These are phyloP conservation scores for Xyrauchen texanus DNA, from an alignment of 2,113 vertebrate species.

Conservation along the genomic window DNA sequence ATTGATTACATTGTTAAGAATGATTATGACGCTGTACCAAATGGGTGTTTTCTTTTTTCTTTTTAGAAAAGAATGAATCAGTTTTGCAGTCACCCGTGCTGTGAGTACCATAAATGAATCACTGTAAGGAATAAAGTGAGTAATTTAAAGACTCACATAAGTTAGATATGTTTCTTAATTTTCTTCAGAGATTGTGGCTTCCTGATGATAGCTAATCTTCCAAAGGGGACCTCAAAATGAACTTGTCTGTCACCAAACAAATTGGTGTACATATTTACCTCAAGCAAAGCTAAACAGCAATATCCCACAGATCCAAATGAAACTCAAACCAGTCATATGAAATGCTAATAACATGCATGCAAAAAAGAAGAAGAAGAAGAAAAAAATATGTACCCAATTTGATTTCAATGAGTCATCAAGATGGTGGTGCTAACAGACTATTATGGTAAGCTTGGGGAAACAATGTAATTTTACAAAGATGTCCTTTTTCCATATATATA, in stretches of 20 bases:
- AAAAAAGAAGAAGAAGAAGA: too few relatives aligned
- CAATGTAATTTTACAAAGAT: slow-evolving; percentile 11
- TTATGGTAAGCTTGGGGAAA: background rate
- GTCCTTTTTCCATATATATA: background rate
- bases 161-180: slow-evolving; percentile 10
- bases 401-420: slow-evolving; percentile 21
- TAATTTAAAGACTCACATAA: slow-evolving; percentile 3
- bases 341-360: slow-evolving; percentile 16
- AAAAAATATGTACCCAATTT: background rate
- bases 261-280: too few relatives aligned
- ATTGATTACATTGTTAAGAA: slow-evolving; percentile 33
- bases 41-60: slow-evolving; percentile 25
- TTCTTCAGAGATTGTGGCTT: slow-evolving; percentile 1
- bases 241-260: too few relatives aligned
- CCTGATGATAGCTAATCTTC: too few relatives aligned
- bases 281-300: background rate
- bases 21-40: slow-evolving; percentile 16
- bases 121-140: background rate
- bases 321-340: background rate
- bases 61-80: slow-evolving; percentile 6
- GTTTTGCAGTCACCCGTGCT: background rate
- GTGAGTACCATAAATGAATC: slow-evolving; percentile 16
- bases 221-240: too few relatives aligned
- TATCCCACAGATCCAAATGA: slow-evolving; percentile 14
- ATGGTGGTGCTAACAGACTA: slow-evolving; percentile 9